Percentiles rank a stretch among this genome's conserved stretches.
These are phyloP conservation scores for Podiceps cristatus DNA, from an alignment of 2,113 vertebrate genomes.

Conservation along the genomic window DNA sequence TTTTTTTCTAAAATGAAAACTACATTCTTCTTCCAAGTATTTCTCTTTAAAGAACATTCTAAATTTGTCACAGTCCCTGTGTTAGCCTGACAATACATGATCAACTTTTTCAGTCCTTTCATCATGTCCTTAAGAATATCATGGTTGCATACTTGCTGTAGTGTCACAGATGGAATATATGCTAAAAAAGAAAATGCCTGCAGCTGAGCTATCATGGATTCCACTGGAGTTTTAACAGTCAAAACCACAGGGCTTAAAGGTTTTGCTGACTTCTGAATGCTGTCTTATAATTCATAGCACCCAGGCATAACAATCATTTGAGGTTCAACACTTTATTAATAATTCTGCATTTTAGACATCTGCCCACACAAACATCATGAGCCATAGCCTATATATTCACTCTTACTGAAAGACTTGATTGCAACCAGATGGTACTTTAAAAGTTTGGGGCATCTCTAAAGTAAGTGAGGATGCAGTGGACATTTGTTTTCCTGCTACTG, in stretches of 20 bases:
- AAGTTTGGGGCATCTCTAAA: background rate
- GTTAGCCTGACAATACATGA: background rate
- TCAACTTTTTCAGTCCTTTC: background rate
- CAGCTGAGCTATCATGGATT: background rate
- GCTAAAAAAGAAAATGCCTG: background rate
- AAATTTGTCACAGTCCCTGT: background rate
- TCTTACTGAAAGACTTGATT: background rate
- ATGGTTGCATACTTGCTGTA: background rate
- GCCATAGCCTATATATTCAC: background rate
- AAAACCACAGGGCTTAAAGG: background rate
- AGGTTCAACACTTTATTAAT: background rate
- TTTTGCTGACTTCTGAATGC: background rate
- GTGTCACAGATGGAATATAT: background rate
- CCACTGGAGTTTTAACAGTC: background rate
- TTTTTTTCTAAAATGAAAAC: background rate
- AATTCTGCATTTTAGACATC: background rate
- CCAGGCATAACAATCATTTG: background rate
- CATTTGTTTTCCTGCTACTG: background rate
- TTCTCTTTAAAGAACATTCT: background rate
- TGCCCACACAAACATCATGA: background rate
- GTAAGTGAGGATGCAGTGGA: background rate
- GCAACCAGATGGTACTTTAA: background rate
- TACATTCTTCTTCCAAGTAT: background rate
- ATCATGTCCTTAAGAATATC: background rate
- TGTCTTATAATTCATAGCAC: background rate